Evolutionary conservation across 2,797 vertebrate species (phyloP).

Genomic region (Xerus rutilus): DNA sequence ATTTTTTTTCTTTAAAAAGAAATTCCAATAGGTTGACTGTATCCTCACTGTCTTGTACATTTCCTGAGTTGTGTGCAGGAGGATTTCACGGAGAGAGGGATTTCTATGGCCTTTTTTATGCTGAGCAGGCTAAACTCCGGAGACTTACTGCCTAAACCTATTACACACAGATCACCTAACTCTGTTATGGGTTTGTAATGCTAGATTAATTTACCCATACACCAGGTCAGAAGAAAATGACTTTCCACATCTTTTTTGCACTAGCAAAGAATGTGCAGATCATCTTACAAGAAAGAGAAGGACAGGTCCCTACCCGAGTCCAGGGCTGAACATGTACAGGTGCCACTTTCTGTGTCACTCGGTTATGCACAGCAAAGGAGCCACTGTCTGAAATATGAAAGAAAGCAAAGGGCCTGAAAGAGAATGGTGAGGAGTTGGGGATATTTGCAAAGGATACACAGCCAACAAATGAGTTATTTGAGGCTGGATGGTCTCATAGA

Average conservation of each 20-base stretch:
- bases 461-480: constrained; percentile 48
- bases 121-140: constrained; percentile 72
- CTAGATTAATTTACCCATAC: constrained; percentile 78
- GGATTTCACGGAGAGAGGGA: constrained; percentile 78
- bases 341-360: constrained; percentile 48
- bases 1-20: constrained; percentile 64
- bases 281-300: constrained; percentile 72
- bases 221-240: constrained; percentile 71
- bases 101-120: constrained; percentile 81
- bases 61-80: constrained; percentile 76
- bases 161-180: constrained; percentile 84
- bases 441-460: constrained; percentile 55
- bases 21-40: constrained; percentile 69
- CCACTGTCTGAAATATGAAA: constrained; percentile 51
- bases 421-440: constrained; percentile 4
- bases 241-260: constrained; percentile 74
- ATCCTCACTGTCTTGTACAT: constrained; percentile 67
- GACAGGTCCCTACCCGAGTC: neutral
- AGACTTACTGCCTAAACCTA: constrained; percentile 80
- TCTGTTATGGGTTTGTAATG: constrained; percentile 73
- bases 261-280: constrained; percentile 64
- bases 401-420: constrained; percentile 43
- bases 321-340: neutral
- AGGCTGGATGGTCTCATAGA: constrained; percentile 65
- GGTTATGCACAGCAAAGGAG: neutral